Percentiles rank a stretch among this genome's conserved stretches.
Conservation (phyloP, 2,888 invertebrate species). For the Nephrotoma flavescens region DNA sequence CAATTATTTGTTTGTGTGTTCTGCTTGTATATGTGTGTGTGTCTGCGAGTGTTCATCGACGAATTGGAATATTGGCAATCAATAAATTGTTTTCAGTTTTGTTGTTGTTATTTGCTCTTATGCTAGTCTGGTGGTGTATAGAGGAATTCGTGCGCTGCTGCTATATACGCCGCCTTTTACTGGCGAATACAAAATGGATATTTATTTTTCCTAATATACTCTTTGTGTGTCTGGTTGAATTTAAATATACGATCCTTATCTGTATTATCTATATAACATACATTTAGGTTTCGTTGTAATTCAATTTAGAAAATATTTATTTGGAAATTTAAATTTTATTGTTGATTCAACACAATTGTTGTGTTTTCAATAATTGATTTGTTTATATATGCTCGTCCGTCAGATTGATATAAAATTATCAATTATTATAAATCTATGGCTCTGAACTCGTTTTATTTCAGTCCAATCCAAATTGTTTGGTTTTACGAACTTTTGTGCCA, state of each 20-base stretch:
- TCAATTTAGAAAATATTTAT: neutral
- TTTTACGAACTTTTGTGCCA: no score
- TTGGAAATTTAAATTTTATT: neutral
- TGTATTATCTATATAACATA: neutral
- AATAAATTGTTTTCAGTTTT: neutral
- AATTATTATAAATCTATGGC: no score
- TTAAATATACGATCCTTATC: neutral
- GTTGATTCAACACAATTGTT: no score
- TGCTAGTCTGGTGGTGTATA: neutral
- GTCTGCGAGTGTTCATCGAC: neutral
- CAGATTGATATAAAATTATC: no score
- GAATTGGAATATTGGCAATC: neutral
- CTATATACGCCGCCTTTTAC: neutral
- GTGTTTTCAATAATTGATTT: no score
- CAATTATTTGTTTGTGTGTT: neutral
- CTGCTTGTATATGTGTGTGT: neutral
- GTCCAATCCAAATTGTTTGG: no score
- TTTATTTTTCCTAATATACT: neutral
- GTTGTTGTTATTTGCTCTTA: neutral
- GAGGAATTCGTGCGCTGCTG: neutral
- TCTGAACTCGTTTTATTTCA: no score
- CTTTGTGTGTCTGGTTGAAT: neutral
- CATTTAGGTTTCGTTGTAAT: neutral
- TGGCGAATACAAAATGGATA: neutral
- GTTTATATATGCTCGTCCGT: no score